Evolutionary conservation across 2,888 invertebrate species (phyloP).

Genomic region (Conus canariensis): DNA sequence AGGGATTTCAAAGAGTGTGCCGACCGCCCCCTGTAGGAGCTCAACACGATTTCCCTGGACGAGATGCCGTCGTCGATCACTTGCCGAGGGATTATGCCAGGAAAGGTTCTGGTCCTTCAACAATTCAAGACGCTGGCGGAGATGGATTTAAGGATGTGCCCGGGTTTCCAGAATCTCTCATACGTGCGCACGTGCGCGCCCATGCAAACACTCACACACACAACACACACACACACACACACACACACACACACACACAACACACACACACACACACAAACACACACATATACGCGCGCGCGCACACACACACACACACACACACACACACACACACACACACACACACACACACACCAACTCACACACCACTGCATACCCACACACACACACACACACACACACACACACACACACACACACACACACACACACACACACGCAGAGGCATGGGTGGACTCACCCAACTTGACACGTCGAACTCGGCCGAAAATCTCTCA

Average conservation of each 20-base stretch:
- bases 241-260: conserved; percentile 15
- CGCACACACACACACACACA: neutral
- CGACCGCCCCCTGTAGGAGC: too few species aligned
- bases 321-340: neutral
- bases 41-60: neutral
- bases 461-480: neutral
- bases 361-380: neutral
- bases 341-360: neutral
- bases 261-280: conserved; percentile 14
- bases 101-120: too few species aligned
- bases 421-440: too few species aligned
- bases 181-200: neutral
- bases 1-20: too few species aligned
- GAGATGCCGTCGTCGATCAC: neutral
- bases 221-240: conserved; percentile 15
- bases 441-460: neutral
- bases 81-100: too few species aligned
- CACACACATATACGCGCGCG: neutral
- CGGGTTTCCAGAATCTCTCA: neutral
- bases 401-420: too few species aligned
- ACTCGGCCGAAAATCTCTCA: neutral
- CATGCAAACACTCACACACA: neutral
- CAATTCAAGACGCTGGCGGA: too few species aligned
- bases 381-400: neutral
- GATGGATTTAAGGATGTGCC: neutral